These are phyloP conservation scores for Karalla daura DNA, from an alignment of 2,797 vertebrate species.

Conservation along the genomic window DNA sequence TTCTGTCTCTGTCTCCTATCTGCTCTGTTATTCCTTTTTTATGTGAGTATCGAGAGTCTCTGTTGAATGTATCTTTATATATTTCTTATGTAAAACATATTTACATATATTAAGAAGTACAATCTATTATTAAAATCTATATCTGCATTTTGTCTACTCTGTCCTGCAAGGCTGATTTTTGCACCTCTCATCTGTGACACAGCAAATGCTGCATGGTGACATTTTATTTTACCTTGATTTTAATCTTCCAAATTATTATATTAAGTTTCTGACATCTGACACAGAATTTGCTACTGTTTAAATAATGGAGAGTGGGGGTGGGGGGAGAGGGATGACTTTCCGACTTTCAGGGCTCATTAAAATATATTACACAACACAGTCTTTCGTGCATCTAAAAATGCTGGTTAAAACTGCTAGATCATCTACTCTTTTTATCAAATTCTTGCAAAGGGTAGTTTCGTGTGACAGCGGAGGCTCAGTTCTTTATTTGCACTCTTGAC, in stretches of 20 bases:
- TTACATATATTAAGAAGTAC: too few species aligned
- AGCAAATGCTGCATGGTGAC: not conserved
- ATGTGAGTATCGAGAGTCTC: too few species aligned
- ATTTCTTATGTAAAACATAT: too few species aligned
- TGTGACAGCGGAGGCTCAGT: constrained; percentile 28
- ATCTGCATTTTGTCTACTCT: too few species aligned
- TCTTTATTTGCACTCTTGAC: constrained; percentile 27
- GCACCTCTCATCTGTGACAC: too few species aligned
- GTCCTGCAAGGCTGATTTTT: too few species aligned
- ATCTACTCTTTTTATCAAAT: constrained; percentile 20
- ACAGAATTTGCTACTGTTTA: not conserved
- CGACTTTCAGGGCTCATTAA: constrained; percentile 10
- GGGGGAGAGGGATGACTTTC: not conserved
- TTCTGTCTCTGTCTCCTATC: too few species aligned
- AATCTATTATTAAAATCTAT: too few species aligned
- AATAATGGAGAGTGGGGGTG: too few species aligned
- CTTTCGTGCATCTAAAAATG: not conserved
- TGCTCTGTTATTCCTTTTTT: too few species aligned
- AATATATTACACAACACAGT: not conserved
- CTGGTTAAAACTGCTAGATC: constrained; percentile 14
- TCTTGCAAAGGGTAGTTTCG: constrained; percentile 22
- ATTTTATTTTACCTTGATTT: not conserved
- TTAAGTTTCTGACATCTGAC: not conserved
- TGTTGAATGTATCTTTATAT: too few species aligned
- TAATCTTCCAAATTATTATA: not conserved